Evolutionary conservation across 2,113 vertebrate species (phyloP).

Genomic region (Cochlearius cochlearius): DNA sequence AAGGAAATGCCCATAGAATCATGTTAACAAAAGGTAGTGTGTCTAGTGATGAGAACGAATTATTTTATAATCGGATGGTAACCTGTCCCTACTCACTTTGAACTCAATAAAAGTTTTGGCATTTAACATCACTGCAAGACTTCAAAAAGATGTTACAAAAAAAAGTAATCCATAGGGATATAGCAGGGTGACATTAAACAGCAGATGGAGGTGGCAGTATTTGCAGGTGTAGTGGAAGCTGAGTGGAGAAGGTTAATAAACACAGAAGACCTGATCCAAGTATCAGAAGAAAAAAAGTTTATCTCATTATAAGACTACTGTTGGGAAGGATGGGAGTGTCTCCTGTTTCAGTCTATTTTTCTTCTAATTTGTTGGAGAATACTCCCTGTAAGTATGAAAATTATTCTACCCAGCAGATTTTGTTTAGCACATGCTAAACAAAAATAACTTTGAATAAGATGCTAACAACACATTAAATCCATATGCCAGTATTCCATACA

Average conservation of each 20-base stretch:
- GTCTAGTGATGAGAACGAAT: background rate
- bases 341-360: background rate
- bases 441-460: background rate
- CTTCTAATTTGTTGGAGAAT: background rate
- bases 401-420: background rate
- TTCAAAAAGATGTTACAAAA: background rate
- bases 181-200: background rate
- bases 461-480: background rate
- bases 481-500: background rate
- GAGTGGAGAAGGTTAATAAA: background rate
- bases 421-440: background rate
- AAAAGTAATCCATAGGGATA: background rate
- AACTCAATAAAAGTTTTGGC: background rate
- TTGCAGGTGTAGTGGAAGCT: background rate
- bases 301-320: background rate
- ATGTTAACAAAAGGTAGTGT: background rate
- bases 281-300: background rate
- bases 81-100: background rate
- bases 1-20: background rate
- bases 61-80: background rate
- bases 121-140: background rate
- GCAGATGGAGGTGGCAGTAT: background rate
- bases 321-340: background rate
- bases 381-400: background rate
- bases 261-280: background rate